A percentile compares a stretch with the other conserved stretches of the same genome.
These are phyloP conservation scores for Asteroscopus sphinx DNA, from an alignment of 2,888 invertebrate genomes.

Conservation along the genomic window DNA sequence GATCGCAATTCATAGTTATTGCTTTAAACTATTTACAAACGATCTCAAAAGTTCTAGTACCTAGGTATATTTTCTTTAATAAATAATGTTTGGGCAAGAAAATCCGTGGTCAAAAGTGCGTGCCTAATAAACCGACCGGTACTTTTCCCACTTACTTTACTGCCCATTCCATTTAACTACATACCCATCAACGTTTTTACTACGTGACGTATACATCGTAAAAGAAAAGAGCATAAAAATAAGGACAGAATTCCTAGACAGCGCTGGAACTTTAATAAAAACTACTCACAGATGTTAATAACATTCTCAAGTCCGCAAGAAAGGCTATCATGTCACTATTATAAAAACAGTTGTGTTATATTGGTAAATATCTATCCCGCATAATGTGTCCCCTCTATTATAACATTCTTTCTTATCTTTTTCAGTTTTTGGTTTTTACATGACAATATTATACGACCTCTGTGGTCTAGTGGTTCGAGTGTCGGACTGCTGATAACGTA, in stretches of 20 bases:
- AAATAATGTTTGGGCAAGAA: conserved; percentile 11
- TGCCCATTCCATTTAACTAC: conserved; percentile 46
- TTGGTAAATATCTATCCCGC: background rate
- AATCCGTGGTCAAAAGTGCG: conserved; percentile 13
- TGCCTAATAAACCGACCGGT: conserved; percentile 44
- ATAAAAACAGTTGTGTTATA: conserved; percentile 8
- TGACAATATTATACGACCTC: no score
- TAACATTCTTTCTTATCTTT: no score
- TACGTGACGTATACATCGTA: conserved; percentile 50
- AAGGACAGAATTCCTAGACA: conserved; percentile 38
- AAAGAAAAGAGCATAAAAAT: conserved; percentile 48
- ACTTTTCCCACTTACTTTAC: conserved; percentile 23
- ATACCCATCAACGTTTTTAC: conserved; percentile 47
- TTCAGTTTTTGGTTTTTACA: no score
- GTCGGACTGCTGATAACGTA: no score
- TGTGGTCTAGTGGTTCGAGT: no score
- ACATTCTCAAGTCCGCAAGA: conserved; percentile 36
- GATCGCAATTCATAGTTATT: no score
- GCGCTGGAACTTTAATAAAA: conserved; percentile 36
- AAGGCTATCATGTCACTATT: conserved; percentile 20
- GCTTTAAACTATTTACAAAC: no score
- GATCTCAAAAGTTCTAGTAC: no score
- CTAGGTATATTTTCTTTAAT: no score
- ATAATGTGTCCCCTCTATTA: background rate
- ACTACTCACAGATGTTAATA: conserved; percentile 27